Percentiles rank a stretch among this genome's conserved stretches.
Evolutionary conservation across 92 coral and sea anemone species (phyloP).

Genomic region (Siderastrea radians): DNA sequence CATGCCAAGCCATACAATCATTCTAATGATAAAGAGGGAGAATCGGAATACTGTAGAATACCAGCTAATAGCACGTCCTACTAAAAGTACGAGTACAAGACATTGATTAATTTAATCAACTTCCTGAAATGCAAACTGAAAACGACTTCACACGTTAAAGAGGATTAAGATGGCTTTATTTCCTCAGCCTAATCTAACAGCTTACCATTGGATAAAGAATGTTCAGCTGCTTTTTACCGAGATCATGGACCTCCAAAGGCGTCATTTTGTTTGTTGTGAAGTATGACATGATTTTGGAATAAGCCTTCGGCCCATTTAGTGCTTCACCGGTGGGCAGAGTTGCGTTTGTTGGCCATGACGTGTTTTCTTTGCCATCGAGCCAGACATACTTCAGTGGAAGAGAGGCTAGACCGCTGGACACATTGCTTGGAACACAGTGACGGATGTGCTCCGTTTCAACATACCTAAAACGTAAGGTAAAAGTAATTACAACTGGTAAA

Average conservation of each 20-base stretch:
- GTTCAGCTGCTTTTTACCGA: constrained; percentile 56
- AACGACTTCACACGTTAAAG: too few relatives aligned
- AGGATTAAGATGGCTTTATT: not conserved
- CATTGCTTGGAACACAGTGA: constrained; percentile 83
- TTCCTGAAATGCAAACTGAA: too few relatives aligned
- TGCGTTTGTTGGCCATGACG: constrained; percentile 66
- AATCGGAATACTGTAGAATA: too few relatives aligned
- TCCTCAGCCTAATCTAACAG: not conserved
- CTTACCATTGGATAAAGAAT: constrained; percentile 73
- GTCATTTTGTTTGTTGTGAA: constrained; percentile 80
- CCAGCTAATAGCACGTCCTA: too few relatives aligned
- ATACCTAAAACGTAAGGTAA: constrained; percentile 44
- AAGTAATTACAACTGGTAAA: too few relatives aligned
- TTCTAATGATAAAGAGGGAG: too few relatives aligned
- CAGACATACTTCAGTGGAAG: constrained; percentile 84
- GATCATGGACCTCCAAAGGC: constrained; percentile 62
- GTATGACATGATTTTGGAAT: constrained; percentile 69
- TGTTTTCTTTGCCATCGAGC: constrained; percentile 63
- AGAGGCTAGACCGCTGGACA: constrained; percentile 77
- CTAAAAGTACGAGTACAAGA: too few relatives aligned
- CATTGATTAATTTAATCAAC: too few relatives aligned
- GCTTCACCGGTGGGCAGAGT: constrained; percentile 69
- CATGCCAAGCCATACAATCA: too few relatives aligned
- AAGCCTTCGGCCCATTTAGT: constrained; percentile 56
- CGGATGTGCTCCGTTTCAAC: constrained; percentile 72